phyloP scores from a whole-genome alignment of 2,113 vertebrate species.

The Calidris pygmaea region DNA sequence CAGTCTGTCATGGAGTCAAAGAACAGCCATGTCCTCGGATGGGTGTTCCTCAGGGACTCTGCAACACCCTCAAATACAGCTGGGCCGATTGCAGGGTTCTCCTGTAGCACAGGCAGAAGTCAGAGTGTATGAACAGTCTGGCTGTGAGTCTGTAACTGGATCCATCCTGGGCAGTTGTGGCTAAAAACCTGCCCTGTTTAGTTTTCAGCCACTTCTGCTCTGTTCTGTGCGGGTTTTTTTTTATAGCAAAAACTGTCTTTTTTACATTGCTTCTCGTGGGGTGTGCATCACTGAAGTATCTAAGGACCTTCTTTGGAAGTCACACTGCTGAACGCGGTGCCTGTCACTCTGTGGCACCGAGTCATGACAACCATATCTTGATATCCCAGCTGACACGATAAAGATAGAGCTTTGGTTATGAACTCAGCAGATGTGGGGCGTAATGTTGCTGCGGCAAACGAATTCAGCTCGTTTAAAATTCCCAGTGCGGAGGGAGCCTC shows the following conservation, averaged over 20 bases:
- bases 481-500: neutral
- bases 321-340: neutral
- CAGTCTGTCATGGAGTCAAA: neutral
- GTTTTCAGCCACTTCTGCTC: neutral
- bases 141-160: neutral
- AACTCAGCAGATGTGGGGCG: neutral
- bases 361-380: neutral
- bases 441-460: neutral
- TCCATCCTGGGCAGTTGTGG: accelerated
- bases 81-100: accelerated
- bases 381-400: neutral
- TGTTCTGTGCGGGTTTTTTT: neutral
- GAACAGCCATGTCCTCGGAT: accelerated
- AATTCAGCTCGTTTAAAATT: neutral
- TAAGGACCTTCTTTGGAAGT: neutral
- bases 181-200: neutral
- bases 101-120: neutral
- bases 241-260: neutral
- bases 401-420: neutral
- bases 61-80: neutral
- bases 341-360: neutral
- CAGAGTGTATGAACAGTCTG: neutral
- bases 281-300: accelerated
- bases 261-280: neutral
- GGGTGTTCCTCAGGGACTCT: neutral